Conservation (phyloP, 1,140 invertebrate species). For the Sycophila sp. region DNA sequence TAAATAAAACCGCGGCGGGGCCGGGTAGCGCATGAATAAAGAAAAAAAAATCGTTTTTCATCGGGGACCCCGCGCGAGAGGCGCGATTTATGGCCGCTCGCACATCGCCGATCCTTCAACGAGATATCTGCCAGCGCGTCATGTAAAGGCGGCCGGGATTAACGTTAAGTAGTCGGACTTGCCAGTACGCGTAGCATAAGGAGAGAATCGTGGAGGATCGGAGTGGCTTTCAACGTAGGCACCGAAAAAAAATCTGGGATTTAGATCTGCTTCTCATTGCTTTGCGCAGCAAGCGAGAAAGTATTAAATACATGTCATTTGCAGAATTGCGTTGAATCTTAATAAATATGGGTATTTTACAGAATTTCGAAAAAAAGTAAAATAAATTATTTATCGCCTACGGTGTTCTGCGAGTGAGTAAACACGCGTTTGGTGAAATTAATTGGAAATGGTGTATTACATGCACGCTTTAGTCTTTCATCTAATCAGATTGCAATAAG, state of each 20-base stretch:
- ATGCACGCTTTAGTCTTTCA: too few species aligned
- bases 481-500: too few species aligned
- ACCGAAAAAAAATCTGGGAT: not conserved
- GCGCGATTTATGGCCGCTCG: constrained; percentile 8
- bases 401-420: too few species aligned
- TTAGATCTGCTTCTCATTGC: not conserved
- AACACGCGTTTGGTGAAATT: too few species aligned
- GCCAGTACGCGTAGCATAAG: not conserved
- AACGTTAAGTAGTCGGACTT: constrained; percentile 1
- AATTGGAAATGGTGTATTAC: too few species aligned
- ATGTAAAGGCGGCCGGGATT: not conserved
- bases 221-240: not conserved
- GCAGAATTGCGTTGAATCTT: too few species aligned
- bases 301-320: too few species aligned
- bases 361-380: too few species aligned
- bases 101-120: not conserved
- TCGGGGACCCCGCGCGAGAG: not conserved
- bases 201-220: not conserved
- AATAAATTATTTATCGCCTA: too few species aligned
- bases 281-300: too few species aligned
- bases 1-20: too few species aligned
- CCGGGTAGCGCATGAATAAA: constrained; percentile 30
- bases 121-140: not conserved
- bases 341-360: too few species aligned
- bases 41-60: constrained; percentile 6